Base-by-base conservation (phyloP, 2,797 vertebrate species). In the Girardinus metallicus region DNA sequence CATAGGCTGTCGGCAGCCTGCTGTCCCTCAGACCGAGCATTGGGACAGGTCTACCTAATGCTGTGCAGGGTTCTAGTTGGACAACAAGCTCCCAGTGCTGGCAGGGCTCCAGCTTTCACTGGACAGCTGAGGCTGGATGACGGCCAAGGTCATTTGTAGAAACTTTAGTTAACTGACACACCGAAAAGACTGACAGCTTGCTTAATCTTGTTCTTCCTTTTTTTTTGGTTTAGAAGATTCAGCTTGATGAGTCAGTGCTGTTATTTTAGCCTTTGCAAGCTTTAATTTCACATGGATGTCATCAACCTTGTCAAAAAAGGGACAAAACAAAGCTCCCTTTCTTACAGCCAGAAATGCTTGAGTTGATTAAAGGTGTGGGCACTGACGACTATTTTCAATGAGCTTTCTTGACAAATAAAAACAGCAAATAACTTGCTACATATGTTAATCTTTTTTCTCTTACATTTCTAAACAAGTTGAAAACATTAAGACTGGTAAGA, bases 131-230 rank as follows among this genome's bases (percentile, higher is more conserved):
- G 85, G 74, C 86, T 94, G 93, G 91, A 88, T 73, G 80, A n/a
- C 26, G 39, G 89, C 93, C 93, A 93, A 90, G 87, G 91, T 91
- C 81, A 80, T 91, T 93, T 93, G 89, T 89, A 86, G 81, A 92
- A 87, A 83, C 80, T 91, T 80, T 80, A 83, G 75, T 84, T 92
- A 91, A 90, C 81, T 88, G 86, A 87, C 88, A 89, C 76, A 81
- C 49, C 80, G 80, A 57, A 46, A 82, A 83, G 71, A 86, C 80
- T 81, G 86, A 91, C 83, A 86, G 68, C 78, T 83, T 73, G 75
- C 79, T 86, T 87, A 82, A 85, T 44, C 31, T 64, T 66, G 57
- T 15, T 46, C 29, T 47, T 73, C 21, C 44, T 18, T 47, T 60
- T 53, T 51, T 10, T 9, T 62, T 7, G 10, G 11, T 46, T 51